Conservation (phyloP, 64 coral and sea anemone genomes). For the Dendronephthya gigantea region DNA sequence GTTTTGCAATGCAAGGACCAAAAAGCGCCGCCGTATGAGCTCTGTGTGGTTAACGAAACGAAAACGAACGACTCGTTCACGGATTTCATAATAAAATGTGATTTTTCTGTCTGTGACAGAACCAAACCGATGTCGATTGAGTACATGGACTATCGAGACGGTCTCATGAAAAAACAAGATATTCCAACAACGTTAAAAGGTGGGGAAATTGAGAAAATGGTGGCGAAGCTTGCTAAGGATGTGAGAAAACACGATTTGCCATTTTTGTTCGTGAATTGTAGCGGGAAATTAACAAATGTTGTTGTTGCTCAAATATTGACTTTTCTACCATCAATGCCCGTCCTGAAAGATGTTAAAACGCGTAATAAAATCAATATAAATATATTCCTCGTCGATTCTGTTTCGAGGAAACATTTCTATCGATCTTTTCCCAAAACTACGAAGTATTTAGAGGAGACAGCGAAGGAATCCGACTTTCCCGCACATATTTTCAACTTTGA, state of each 20-base stretch:
- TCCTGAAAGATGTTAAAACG: background rate
- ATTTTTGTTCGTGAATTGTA: slow-evolving; percentile 60
- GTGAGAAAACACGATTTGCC: slow-evolving; percentile 20
- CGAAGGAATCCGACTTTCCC: background rate
- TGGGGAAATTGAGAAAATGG: slow-evolving; percentile 37
- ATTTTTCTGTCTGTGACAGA: background rate
- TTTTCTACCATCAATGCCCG: slow-evolving; percentile 26
- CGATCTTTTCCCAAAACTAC: slow-evolving; percentile 76
- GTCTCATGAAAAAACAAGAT: background rate
- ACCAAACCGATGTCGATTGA: background rate
- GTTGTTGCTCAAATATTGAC: slow-evolving; percentile 53
- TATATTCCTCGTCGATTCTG: slow-evolving; percentile 69
- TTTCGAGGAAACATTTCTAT: slow-evolving; percentile 74
- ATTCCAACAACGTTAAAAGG: slow-evolving; percentile 1
- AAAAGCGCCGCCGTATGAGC: background rate
- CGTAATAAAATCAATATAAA: slow-evolving; percentile 65
- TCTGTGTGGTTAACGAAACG: background rate
- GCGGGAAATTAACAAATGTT: background rate
- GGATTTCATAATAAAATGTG: background rate
- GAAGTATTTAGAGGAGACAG: slow-evolving; percentile 26
- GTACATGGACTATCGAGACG: background rate
- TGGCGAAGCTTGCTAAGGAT: slow-evolving; percentile 15
- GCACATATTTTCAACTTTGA: slow-evolving; percentile 69
- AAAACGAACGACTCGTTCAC: background rate
- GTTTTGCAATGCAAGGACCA: background rate